A percentile compares a stretch with the other conserved stretches of the same genome.
phyloP scores from a whole-genome alignment of 2,888 invertebrate genomes.

The Plusia festucae region DNA sequence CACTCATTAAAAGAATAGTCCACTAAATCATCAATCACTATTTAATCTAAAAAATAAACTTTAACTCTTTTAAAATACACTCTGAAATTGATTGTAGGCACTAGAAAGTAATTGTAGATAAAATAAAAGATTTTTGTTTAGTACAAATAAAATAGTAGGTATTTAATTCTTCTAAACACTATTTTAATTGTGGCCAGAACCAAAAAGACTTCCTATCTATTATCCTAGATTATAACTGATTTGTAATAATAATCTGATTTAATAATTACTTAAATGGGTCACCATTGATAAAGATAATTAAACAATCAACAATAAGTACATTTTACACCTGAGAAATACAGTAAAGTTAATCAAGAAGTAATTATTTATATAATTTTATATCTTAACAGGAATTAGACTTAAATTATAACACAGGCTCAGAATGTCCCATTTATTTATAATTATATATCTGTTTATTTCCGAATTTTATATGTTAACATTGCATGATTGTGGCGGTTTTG shows the following conservation, averaged over 20 bases:
- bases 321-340: background rate
- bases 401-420: background rate
- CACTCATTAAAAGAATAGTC: background rate
- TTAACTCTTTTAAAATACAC: background rate
- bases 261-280: background rate
- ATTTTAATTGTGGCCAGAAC: too few relatives aligned
- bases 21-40: background rate
- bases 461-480: slow-evolving; percentile 37
- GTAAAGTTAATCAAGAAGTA: background rate
- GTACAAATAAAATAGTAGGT: too few relatives aligned
- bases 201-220: too few relatives aligned
- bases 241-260: background rate
- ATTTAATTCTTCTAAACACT: too few relatives aligned
- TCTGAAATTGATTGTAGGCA: background rate
- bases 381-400: slow-evolving; percentile 13
- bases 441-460: slow-evolving; percentile 37
- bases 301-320: slow-evolving; percentile 8
- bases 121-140: too few relatives aligned
- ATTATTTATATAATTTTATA: background rate
- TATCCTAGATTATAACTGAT: too few relatives aligned
- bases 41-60: background rate
- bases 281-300: background rate
- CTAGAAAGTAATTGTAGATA: background rate
- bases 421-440: slow-evolving; percentile 25
- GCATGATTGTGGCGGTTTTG: slow-evolving; percentile 53